Base-by-base conservation (phyloP, 2,797 vertebrate species). In the Chaetodon trifasciatus region DNA sequence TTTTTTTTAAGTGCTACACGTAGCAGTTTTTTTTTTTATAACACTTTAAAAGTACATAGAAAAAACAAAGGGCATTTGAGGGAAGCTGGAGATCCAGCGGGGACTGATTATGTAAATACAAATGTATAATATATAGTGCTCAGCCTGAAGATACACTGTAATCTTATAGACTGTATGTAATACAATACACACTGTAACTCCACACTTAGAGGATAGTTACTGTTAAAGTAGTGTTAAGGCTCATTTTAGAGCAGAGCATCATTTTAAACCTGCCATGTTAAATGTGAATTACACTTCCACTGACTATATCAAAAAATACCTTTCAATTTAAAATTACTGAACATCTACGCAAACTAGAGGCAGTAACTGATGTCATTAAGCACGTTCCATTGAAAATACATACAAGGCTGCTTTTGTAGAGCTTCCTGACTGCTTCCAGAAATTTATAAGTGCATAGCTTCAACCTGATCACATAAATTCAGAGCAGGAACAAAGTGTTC, bases 401-500 rank as follows among this genome's bases (percentile, higher is more conserved):
- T 3, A 70, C 50, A 64, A 52, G 28, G 35, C 58, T 28, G 55
- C 37, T 74, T 61, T 23, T 70, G 49, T 21, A 23, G 40, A 44
- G 21, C 53, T 47, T 15, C 69, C 17, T 0, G 37, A 46, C 60
- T 15, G 16, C 65, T 64, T 6, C 40, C 19, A 47, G 44, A 58
- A 58, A 69, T 53, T 21, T 61, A 21, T 61, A 32, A 39, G 74
- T 74, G 40, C 71, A 74, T 53, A 55, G 65, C 16, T 49, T 78
- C 49, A 8, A 74, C 68, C 49, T 67, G 58, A 79, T 83, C 58
- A 67, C 62, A 78, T 70, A 4, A 28, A 81, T 69, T 74, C 62
- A 55, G 9, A 61, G 44, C 8, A 71, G 55, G 49, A 84, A 86
- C 65, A 86, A 69, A 65, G 46, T 72, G 72, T 84, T 79, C 84